These are phyloP conservation scores for Lissonota sp. DNA, from an alignment of 2,888 invertebrate genomes.

Conservation along the genomic window DNA sequence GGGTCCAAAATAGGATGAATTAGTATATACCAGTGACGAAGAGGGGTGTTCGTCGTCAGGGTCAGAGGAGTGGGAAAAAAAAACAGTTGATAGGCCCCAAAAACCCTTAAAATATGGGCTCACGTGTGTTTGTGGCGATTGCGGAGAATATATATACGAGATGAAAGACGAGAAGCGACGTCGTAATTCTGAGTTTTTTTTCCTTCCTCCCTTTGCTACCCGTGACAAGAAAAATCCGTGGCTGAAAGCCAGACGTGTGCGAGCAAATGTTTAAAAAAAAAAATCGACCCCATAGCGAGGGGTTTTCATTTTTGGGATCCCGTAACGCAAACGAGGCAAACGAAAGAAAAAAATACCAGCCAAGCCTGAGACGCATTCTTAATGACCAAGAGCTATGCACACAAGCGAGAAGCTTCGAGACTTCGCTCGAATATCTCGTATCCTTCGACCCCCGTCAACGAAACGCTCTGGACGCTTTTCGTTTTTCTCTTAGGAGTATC, in stretches of 20 bases:
- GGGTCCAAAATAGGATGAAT: slow-evolving; percentile 44
- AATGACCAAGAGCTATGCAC: slow-evolving; percentile 65
- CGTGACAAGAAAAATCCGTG: slow-evolving; percentile 43
- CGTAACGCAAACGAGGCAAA: slow-evolving; percentile 25
- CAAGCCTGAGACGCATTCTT: slow-evolving; percentile 61
- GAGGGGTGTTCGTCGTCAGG: slow-evolving; percentile 9
- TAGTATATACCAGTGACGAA: slow-evolving; percentile 36
- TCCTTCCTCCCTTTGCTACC: slow-evolving; percentile 43
- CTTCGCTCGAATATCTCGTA: background rate
- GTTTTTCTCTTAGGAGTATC: slow-evolving; percentile 36
- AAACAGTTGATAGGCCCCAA: slow-evolving; percentile 57
- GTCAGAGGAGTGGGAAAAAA: slow-evolving; percentile 16
- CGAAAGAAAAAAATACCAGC: slow-evolving; percentile 62
- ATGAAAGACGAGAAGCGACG: slow-evolving; percentile 4
- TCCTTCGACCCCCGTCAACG: background rate
- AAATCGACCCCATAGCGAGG: slow-evolving; percentile 63
- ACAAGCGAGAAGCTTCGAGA: slow-evolving; percentile 31
- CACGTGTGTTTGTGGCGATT: slow-evolving; percentile 54
- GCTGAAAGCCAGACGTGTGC: slow-evolving; percentile 69
- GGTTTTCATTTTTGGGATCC: slow-evolving; percentile 51
- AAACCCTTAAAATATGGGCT: slow-evolving; percentile 57
- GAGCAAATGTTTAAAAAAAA: slow-evolving; percentile 68
- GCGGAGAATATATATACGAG: slow-evolving; percentile 25
- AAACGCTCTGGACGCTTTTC: slow-evolving; percentile 40
- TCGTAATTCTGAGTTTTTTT: slow-evolving; percentile 33